These are phyloP conservation scores for Corydoras maculifer DNA, from an alignment of 2,113 vertebrate genomes.

Conservation along the genomic window DNA sequence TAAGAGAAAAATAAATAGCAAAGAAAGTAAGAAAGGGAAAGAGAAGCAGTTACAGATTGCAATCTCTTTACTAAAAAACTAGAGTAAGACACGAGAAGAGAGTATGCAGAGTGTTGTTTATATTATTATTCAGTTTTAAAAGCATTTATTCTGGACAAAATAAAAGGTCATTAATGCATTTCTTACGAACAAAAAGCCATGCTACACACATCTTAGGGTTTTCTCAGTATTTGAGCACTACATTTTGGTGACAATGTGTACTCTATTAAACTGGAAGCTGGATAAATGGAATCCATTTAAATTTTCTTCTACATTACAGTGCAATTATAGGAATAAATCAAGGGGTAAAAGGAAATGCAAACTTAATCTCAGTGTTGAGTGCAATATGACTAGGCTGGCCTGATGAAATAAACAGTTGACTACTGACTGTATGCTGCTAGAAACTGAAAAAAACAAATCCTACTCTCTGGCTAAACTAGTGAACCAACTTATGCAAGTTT, in stretches of 20 bases:
- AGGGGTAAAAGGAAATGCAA: too few species aligned
- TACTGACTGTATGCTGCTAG: slow-evolving; percentile 68
- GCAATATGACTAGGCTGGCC: slow-evolving; percentile 44
- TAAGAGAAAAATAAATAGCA: neutral
- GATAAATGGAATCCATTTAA: too few species aligned
- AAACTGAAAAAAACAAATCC: slow-evolving; percentile 46
- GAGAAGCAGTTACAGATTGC: neutral
- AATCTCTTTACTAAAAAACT: neutral
- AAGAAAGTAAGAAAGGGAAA: neutral
- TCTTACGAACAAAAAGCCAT: too few species aligned
- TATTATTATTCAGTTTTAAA: neutral
- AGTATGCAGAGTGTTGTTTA: slow-evolving; percentile 5
- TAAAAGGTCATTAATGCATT: too few species aligned
- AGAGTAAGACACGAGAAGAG: neutral
- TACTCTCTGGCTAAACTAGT: slow-evolving; percentile 7
- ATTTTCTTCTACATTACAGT: too few species aligned
- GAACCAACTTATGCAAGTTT: neutral
- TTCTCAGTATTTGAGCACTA: too few species aligned
- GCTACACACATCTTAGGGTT: too few species aligned
- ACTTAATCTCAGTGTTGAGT: slow-evolving; percentile 2
- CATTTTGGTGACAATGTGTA: too few species aligned
- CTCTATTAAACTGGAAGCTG: too few species aligned
- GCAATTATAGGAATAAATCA: too few species aligned
- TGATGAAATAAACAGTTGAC: slow-evolving; percentile 47
- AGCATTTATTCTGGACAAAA: too few species aligned